Evolutionary conservation across 2,113 vertebrate genomes (phyloP).

Genomic region (Plestiodon gilberti): DNA sequence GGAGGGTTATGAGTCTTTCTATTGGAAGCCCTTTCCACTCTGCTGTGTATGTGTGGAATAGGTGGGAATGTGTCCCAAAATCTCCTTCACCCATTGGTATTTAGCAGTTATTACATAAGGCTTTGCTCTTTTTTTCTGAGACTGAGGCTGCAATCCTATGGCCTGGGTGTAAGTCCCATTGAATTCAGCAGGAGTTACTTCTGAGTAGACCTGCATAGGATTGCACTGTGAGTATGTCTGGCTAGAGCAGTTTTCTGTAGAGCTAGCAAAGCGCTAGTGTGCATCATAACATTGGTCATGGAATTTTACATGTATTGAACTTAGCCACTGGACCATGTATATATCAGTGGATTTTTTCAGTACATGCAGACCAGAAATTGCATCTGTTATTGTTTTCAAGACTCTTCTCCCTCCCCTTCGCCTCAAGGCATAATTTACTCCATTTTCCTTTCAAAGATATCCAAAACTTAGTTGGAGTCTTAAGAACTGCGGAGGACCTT

Average conservation of each 20-base stretch:
- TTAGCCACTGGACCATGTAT: too few species aligned
- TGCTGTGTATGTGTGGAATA: not conserved
- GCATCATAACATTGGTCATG: not conserved
- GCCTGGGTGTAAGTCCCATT: too few species aligned
- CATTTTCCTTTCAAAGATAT: conserved; percentile 4
- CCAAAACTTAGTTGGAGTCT: not conserved
- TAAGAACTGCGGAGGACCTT: conserved; percentile 54
- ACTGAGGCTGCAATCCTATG: too few species aligned
- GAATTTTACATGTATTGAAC: not conserved
- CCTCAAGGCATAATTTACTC: too few species aligned
- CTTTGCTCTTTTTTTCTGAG: not conserved
- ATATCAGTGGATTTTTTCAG: not conserved
- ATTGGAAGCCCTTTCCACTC: not conserved
- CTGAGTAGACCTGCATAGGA: too few species aligned
- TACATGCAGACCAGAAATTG: not conserved
- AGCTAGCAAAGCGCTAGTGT: not conserved
- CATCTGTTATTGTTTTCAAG: not conserved
- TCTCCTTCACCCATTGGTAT: not conserved
- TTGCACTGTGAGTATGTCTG: not conserved
- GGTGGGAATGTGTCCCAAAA: not conserved
- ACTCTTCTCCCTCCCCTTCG: not conserved
- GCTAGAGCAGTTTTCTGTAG: not conserved
- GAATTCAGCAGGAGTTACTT: too few species aligned
- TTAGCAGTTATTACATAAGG: not conserved
- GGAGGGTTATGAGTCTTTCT: not conserved